Evolutionary conservation across 2,888 invertebrate genomes (phyloP).

Genomic region (Coenonympha glycerion): DNA sequence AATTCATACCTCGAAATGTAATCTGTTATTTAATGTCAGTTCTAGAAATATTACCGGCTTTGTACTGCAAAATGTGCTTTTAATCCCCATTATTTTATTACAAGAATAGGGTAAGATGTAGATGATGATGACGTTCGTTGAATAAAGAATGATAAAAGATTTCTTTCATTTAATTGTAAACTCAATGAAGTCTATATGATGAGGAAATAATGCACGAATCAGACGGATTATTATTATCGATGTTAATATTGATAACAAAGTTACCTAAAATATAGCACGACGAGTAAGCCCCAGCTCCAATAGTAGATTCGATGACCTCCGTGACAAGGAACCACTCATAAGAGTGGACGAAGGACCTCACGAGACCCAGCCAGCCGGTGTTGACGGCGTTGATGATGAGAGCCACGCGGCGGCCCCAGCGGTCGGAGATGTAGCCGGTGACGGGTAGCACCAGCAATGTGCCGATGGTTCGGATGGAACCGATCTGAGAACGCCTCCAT

Average conservation of each 20-base stretch:
- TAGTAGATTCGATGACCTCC: constrained; percentile 82
- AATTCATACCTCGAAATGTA: background rate
- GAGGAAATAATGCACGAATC: too few relatives aligned
- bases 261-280: constrained; percentile 83
- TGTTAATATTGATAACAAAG: background rate
- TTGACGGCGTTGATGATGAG: constrained; percentile 78
- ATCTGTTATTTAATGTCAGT: too few relatives aligned
- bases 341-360: constrained; percentile 80
- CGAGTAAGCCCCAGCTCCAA: constrained; percentile 82
- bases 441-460: constrained; percentile 82
- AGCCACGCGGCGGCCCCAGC: constrained; percentile 80
- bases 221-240: too few relatives aligned
- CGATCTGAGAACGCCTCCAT: constrained; percentile 84
- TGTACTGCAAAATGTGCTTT: too few relatives aligned
- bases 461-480: constrained; percentile 83
- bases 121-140: too few relatives aligned
- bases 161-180: too few relatives aligned
- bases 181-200: too few relatives aligned
- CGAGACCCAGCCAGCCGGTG: constrained; percentile 79
- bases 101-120: too few relatives aligned
- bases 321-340: constrained; percentile 82
- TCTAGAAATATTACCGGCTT: too few relatives aligned
- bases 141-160: too few relatives aligned
- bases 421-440: constrained; percentile 83
- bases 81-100: too few relatives aligned